These are phyloP conservation scores for Vireo griseus DNA, from an alignment of 2,797 vertebrate species.

Conservation along the genomic window DNA sequence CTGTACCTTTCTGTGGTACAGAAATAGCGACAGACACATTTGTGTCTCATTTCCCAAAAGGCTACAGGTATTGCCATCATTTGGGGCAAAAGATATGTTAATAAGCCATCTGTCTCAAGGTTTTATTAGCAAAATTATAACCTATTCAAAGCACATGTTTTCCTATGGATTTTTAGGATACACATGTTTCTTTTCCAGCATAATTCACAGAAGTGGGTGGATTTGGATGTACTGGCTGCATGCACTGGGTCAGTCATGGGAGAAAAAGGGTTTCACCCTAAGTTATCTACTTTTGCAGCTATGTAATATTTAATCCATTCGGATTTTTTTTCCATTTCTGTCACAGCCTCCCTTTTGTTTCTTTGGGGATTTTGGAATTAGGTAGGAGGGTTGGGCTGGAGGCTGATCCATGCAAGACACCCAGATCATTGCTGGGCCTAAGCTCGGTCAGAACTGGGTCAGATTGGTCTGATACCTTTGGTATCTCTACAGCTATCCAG, in stretches of 20 bases:
- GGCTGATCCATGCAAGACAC: background rate
- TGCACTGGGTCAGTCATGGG: background rate
- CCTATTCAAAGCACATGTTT: background rate
- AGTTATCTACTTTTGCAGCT: background rate
- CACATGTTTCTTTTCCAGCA: background rate
- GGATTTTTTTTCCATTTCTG: background rate
- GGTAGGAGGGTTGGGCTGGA: background rate
- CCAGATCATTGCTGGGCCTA: background rate
- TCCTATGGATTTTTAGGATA: background rate
- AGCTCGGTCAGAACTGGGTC: background rate
- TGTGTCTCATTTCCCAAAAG: background rate
- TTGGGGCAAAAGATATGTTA: background rate
- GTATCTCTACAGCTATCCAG: background rate
- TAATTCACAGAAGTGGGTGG: background rate
- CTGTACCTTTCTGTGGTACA: fast-evolving
- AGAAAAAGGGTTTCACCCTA: background rate
- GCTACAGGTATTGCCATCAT: background rate
- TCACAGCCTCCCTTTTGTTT: background rate
- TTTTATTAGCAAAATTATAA: background rate
- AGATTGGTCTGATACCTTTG: background rate
- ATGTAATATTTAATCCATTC: background rate
- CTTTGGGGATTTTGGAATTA: background rate
- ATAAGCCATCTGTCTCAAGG: background rate
- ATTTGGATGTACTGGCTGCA: background rate
- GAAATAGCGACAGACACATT: background rate